Evolutionary conservation across 2,888 invertebrate genomes (phyloP), one percentile per base, ranked within the genome.

Genomic region (Aphodius sticticus): DNA sequence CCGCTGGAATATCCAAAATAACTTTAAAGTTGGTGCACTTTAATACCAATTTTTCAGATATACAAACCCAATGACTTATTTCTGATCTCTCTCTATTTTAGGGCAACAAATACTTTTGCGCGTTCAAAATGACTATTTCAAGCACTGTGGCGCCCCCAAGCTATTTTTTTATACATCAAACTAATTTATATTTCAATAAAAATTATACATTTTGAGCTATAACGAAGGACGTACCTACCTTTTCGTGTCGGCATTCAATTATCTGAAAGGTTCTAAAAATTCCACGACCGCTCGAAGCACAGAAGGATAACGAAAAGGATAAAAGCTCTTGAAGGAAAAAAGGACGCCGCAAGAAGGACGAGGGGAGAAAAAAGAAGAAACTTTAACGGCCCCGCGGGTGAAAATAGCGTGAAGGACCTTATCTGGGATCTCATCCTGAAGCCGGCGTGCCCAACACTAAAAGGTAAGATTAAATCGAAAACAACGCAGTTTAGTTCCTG

Each of bases 381-480:
- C 53, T 53, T 53, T 53, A 53, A 53, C 53, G 53, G 53, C 53
- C 53, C 53, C 53, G 53, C 53, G 53, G 53, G 53, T 5, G 53
- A 53, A 53, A 53, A 53, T 53, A 53, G 53, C 53, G 53, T 12
- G 53, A 53, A 53, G 53, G 53, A 53, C 53, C 3, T 5, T 53
- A 53, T 53, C 53, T 53, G 9, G 53, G 12, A 53, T 53, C 53
- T 53, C 53, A 53, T 53, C 53, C 53, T 53, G 53, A 53, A 5
- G 53, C 53, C 53, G 53, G 53, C 53, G 53, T 53, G 7, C 53
- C 53, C 7, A 53, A 53, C 53, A 53, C 53, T 53, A 53, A 53
- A 53, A 53, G 53, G 53, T 53, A 53, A 53, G 53, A 53, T 53
- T 53, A 53, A 53, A 53, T 53, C 53, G 53, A 53, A 53, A 53